Conservation (phyloP, 2,888 invertebrate genomes). For the Drosophila anomalata region DNA sequence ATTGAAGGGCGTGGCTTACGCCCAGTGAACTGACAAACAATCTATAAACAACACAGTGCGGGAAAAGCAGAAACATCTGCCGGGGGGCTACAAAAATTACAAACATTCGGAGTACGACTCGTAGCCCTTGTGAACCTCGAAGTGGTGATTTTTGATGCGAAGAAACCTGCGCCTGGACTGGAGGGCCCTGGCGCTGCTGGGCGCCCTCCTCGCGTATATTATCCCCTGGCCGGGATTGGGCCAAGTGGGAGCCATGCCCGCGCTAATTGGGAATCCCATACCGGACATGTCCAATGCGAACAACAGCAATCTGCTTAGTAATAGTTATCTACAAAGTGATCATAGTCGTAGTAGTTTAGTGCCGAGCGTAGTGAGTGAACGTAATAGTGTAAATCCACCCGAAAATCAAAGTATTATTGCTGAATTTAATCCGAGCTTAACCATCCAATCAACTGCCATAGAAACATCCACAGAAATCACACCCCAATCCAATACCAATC, state of each 20-base stretch:
- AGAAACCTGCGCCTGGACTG: constrained; percentile 82
- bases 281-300: constrained; percentile 43
- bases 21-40: constrained; percentile 53
- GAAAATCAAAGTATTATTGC: constrained; percentile 78
- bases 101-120: constrained; percentile 26
- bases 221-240: constrained; percentile 80
- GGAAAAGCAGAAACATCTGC: constrained; percentile 10
- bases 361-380: constrained; percentile 57
- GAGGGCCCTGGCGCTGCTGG: constrained; percentile 84
- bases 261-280: constrained; percentile 53
- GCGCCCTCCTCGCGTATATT: constrained; percentile 84
- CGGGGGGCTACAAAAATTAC: constrained; percentile 13
- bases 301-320: constrained; percentile 51
- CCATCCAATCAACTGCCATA: constrained; percentile 53
- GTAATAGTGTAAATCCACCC: constrained; percentile 71
- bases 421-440: constrained; percentile 70
- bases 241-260: constrained; percentile 80
- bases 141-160: constrained; percentile 80
- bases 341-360: constrained; percentile 67
- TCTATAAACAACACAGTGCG: constrained; percentile 38
- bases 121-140: constrained; percentile 25
- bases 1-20: constrained; percentile 69
- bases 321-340: constrained; percentile 68
- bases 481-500: constrained; percentile 36
- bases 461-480: constrained; percentile 27